Conservation (phyloP, 2,113 vertebrate species). For the Lagopus leucura region DNA sequence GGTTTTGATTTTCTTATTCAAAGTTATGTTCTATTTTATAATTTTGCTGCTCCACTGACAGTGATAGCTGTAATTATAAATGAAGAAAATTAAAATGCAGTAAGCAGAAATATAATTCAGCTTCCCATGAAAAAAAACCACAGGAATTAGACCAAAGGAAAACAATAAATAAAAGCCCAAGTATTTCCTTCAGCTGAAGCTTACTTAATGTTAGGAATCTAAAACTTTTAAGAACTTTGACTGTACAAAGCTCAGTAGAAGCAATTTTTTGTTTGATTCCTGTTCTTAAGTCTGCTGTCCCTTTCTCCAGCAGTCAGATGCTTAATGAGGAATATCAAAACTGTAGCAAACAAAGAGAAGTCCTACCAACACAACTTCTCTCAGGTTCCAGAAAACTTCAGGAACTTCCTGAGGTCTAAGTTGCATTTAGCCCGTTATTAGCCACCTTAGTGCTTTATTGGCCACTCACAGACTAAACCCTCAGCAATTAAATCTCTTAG, state of each 20-base stretch:
- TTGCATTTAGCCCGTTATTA: background rate
- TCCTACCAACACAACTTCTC: background rate
- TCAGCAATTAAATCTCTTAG: background rate
- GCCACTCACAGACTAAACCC: background rate
- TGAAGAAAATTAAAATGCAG: background rate
- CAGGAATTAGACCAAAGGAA: background rate
- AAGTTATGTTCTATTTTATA: slow-evolving; percentile 79
- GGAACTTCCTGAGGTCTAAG: background rate
- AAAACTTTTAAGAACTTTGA: background rate
- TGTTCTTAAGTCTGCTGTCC: background rate
- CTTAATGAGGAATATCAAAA: background rate
- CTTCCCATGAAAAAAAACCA: background rate
- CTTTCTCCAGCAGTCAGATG: background rate
- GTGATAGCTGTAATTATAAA: slow-evolving; percentile 69
- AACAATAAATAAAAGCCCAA: background rate
- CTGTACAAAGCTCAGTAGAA: background rate
- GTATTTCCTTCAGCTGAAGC: background rate
- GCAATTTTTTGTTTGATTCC: too few species aligned
- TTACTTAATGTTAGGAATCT: background rate
- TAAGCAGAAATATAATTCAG: background rate
- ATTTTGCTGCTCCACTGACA: slow-evolving; percentile 80
- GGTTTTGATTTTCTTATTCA: slow-evolving; percentile 83
- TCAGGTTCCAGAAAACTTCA: background rate
- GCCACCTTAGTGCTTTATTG: background rate
- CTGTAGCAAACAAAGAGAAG: background rate